Percentiles rank a stretch among this genome's conserved stretches.
Conservation (phyloP, 92 coral and sea anemone species). For the Micromussa lordhowensis region DNA sequence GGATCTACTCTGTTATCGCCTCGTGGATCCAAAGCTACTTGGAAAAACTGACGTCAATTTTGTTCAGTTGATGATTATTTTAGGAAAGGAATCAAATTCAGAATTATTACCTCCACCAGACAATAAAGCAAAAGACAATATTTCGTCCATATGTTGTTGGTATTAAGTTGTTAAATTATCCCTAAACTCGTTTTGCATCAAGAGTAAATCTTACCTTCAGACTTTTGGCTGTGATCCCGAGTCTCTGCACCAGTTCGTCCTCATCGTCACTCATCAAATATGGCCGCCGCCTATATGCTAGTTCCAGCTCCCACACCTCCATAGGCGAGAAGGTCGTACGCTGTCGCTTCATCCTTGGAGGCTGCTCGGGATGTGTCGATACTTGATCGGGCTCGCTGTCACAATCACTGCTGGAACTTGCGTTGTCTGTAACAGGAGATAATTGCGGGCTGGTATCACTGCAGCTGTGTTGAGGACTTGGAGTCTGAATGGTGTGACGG, state of each 20-base stretch:
- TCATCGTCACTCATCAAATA: neutral
- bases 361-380: neutral
- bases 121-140: neutral
- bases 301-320: constrained; percentile 9
- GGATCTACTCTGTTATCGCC: no score
- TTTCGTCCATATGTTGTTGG: no score
- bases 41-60: no score
- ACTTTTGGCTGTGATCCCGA: neutral
- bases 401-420: neutral
- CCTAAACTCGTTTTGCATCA: neutral
- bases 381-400: neutral
- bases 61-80: no score
- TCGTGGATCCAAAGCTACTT: no score
- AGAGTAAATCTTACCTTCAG: constrained; percentile 1
- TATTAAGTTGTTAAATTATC: neutral
- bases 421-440: neutral
- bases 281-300: constrained; percentile 2
- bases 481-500: neutral
- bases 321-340: constrained; percentile 15
- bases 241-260: neutral
- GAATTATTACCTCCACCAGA: no score
- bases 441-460: neutral
- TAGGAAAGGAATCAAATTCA: no score
- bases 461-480: neutral
- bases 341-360: neutral